Evolutionary conservation across 2,797 vertebrate species (phyloP).

Genomic region (Anabacerthia variegaticeps): DNA sequence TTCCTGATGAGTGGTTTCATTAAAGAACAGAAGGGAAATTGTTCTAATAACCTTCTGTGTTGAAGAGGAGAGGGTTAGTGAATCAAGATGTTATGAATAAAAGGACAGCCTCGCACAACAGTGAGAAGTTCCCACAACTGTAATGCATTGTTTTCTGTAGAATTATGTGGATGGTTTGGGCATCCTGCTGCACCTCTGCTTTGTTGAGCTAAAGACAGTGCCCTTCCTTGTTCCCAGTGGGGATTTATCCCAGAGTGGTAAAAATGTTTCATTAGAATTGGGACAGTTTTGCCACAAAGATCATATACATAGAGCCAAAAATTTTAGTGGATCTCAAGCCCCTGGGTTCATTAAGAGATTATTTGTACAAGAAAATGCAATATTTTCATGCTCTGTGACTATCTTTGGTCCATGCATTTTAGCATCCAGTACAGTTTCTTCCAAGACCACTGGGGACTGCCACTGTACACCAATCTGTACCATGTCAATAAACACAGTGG

Average conservation of each 20-base stretch:
- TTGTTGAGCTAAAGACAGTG: not conserved
- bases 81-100: not conserved
- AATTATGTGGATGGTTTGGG: not conserved
- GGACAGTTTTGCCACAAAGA: not conserved
- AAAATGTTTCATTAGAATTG: not conserved
- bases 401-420: not conserved
- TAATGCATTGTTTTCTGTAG: not conserved
- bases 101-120: not conserved
- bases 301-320: not conserved
- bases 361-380: not conserved
- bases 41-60: slow-evolving; percentile 16
- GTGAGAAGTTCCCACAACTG: not conserved
- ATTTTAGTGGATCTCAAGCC: not conserved
- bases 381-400: not conserved
- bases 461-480: not conserved
- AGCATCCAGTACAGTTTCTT: not conserved
- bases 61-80: not conserved
- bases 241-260: not conserved
- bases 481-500: not conserved
- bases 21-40: slow-evolving; percentile 49
- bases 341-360: not conserved
- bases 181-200: not conserved
- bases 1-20: slow-evolving; percentile 41
- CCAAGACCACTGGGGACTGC: not conserved
- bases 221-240: not conserved